Percentiles rank a stretch among this genome's conserved stretches.
phyloP scores from a whole-genome alignment of 2,797 vertebrate species.

The Protonibea diacanthus region DNA sequence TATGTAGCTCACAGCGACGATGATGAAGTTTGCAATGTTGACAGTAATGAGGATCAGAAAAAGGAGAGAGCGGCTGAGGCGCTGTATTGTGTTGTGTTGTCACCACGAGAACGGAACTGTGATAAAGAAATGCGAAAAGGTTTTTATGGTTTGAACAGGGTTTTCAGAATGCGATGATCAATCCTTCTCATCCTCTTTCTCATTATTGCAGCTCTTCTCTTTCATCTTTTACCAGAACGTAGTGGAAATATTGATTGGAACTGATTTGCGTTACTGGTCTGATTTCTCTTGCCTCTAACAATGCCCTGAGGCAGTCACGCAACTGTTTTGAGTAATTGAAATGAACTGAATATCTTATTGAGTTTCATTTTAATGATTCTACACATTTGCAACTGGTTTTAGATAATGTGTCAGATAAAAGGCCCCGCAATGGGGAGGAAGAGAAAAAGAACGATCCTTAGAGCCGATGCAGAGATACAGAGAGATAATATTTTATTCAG shows the following conservation, averaged over 20 bases:
- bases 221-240: neutral
- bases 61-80: neutral
- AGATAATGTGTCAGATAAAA: neutral
- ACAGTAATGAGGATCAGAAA: constrained; percentile 9
- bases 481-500: constrained; percentile 38
- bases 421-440: neutral
- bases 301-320: neutral
- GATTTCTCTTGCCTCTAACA: neutral
- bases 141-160: neutral
- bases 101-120: neutral
- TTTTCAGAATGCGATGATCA: constrained; percentile 2
- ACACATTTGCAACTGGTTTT: neutral
- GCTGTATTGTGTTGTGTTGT: neutral
- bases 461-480: neutral
- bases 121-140: neutral
- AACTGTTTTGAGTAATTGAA: neutral
- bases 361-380: neutral
- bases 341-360: neutral
- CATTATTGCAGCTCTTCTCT: neutral
- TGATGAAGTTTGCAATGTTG: constrained; percentile 3
- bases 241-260: constrained; percentile 10
- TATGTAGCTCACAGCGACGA: constrained; percentile 1
- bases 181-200: neutral
- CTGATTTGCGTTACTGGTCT: neutral
- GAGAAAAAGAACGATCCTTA: neutral